Conservation (phyloP, 2,113 vertebrate species). For the Argyrosomus japonicus region DNA sequence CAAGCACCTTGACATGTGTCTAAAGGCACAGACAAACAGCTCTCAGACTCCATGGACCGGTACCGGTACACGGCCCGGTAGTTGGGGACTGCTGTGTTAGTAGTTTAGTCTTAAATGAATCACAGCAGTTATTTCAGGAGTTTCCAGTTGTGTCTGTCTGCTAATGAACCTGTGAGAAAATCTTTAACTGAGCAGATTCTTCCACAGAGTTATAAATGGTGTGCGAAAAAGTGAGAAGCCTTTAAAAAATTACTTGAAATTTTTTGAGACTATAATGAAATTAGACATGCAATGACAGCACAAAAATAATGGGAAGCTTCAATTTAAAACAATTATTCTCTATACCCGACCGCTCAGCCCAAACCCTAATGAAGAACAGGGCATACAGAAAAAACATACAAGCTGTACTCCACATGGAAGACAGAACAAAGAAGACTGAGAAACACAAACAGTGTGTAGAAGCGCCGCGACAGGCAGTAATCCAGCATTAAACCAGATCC, state of each 20-base stretch:
- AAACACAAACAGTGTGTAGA: constrained; percentile 50
- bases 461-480: constrained; percentile 52
- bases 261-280: no score
- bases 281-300: background rate
- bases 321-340: background rate
- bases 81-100: background rate
- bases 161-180: constrained; percentile 17
- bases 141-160: background rate
- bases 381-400: background rate
- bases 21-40: no score
- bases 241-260: background rate
- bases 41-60: no score
- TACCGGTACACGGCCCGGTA: no score
- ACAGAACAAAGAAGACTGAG: constrained; percentile 41
- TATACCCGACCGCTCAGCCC: background rate
- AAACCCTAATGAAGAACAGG: constrained; percentile 22
- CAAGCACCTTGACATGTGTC: no score
- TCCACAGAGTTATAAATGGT: no score
- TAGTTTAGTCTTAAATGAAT: background rate
- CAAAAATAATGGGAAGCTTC: background rate
- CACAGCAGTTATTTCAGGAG: background rate
- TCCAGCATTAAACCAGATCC: constrained; percentile 72
- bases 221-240: background rate
- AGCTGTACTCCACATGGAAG: constrained; percentile 10
- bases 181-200: background rate